Percentiles rank a stretch among this genome's conserved stretches.
Conservation (phyloP, 2,113 vertebrate genomes). For the Sardina pilchardus region DNA sequence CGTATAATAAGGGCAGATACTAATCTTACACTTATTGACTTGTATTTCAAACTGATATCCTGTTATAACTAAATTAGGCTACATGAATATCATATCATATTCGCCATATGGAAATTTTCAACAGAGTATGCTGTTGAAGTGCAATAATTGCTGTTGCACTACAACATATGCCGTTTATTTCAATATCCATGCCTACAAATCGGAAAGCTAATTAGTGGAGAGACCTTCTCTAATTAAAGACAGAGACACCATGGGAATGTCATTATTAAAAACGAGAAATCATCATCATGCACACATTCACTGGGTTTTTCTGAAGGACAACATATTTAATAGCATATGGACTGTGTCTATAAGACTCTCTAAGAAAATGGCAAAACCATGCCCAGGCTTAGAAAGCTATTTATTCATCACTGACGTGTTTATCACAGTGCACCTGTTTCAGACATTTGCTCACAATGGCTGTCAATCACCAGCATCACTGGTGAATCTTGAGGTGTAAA, state of each 20-base stretch:
- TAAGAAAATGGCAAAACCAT: background rate
- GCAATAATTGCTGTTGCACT: background rate
- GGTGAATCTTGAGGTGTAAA: too few species aligned
- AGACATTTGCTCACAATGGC: background rate
- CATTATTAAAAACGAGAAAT: background rate
- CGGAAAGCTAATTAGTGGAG: background rate
- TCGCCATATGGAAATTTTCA: background rate
- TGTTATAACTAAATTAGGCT: background rate
- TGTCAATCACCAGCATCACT: background rate
- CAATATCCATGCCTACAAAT: background rate
- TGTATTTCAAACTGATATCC: background rate
- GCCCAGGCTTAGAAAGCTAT: background rate
- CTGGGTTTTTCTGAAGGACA: constrained; percentile 1
- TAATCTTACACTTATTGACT: background rate
- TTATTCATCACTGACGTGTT: background rate
- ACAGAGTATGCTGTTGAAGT: background rate
- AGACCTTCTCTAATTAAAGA: background rate
- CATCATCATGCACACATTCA: constrained; percentile 12
- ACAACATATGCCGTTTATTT: background rate
- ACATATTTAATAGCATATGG: constrained; percentile 8
- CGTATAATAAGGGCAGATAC: too few species aligned
- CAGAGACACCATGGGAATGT: background rate
- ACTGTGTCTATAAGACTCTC: background rate
- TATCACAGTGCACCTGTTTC: background rate
- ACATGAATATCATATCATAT: background rate